Evolutionary conservation across 2,113 vertebrate genomes (phyloP), one percentile per base, ranked within the genome.

Genomic region (Peromyscus maniculatus): DNA sequence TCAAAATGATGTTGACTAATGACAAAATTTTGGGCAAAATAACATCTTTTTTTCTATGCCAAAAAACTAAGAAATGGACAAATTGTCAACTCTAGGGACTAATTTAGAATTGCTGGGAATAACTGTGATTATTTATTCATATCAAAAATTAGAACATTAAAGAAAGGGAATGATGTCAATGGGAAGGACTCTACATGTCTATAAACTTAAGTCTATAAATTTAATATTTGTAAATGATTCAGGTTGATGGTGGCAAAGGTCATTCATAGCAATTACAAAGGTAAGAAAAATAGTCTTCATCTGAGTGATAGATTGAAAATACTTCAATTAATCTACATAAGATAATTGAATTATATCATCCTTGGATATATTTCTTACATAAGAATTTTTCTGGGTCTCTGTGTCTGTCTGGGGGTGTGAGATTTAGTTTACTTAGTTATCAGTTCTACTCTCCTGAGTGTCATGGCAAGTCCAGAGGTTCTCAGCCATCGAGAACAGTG

Each of bases 111-210:
- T 83, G 7, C 46, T 91, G 28, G 33, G 64, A 91, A 87, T 87
- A 94, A 93, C 87, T 94, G 36, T 74, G n/a, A 64, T 69, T 94
- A 91, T 74, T 94, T 95, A 31, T 94, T 93, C 49, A 89, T 74
- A 52, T 95, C 43, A 91, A 28, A 94, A 89, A 71, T 89, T 46
- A 80, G 87, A 89, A 26, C 46, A 79, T 52, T 72, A 24, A 94
- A 95, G 49, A 67, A 91, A 89, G 36, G 21, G 5, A 3, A 39
- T 31, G 66, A 24, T 66, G 1, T 74, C 64, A 33, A 7, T 88
- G 33, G 84, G 79, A 92, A 91, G 91, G 8, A 74, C 17, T 87
- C 26, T 72, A 49, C 22, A 84, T 96, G 31, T 9, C 89, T n/a
- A n/a, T n/a, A n/a, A n/a, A n/a, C 22, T 36, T 87, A 87, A 71